Base-by-base conservation (phyloP, 2,797 vertebrate species). In the Loriculus beryllinus region DNA sequence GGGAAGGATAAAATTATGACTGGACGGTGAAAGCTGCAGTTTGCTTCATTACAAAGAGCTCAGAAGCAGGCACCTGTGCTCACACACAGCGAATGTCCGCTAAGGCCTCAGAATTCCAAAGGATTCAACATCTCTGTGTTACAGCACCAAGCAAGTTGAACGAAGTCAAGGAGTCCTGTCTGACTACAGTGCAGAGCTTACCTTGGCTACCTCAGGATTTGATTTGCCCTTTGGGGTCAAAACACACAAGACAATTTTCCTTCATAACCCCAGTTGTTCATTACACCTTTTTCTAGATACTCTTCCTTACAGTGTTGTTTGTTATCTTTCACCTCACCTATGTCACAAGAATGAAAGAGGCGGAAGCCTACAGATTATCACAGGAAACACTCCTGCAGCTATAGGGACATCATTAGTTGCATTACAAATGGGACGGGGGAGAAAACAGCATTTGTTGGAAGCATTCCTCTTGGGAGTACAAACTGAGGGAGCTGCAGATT, bases 331-430 rank as follows among this genome's bases (percentile, higher is more conserved):
- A 74, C 71, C 68, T 87, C 64, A 89, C 40, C 68, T 80, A 39
- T 47, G 64, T 71, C 87, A 82, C 35, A 71, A 20, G 43, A 85
- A 82, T 21, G 14, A 82, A 79, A 85, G 71, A 62, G 60, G 43
- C 2, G 5, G 65, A 74, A 94, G 56, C 33, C 43, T 43, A 56
- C 0, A 35, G 28, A 19, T 81, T 74, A 89, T 92, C 84, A 77
- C 54, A 67, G 51, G 74, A 96, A 94, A 85, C 43, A 93, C 77
- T 62, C 37, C 43, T 85, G 56, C 64, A 74, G 75, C 64, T 28
- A 80, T 3, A 80, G 45, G 29, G 42, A 35, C 45, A 90, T 68
- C 39, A 74, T 84, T 82, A 76, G 16, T 10, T 29, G 20, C 10
- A 3, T 54, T 71, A 95, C 31, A 82, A 87, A 91, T 62, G 52